Conservation (phyloP, 2,113 vertebrate species). For the Cavia aperea region DNA sequence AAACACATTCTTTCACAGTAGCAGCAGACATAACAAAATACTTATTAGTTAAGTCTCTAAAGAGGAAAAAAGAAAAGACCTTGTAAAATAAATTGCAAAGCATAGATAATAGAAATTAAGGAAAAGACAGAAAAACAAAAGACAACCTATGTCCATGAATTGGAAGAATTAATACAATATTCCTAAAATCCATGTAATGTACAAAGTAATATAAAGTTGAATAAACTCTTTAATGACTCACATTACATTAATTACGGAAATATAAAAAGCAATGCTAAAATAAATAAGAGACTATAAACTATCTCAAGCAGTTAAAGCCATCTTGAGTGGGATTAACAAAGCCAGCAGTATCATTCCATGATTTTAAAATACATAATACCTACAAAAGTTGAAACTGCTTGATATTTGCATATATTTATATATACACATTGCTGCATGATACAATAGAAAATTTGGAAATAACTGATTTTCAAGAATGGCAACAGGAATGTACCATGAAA, state of each 20-base stretch:
- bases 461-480: not conserved
- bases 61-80: not conserved
- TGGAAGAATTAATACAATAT: not conserved
- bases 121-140: not conserved
- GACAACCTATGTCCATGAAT: not conserved
- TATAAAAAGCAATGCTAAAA: not conserved
- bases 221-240: not conserved
- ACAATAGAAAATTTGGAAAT: not conserved
- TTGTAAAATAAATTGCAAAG: not conserved
- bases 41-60: not conserved
- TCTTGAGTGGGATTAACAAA: not conserved
- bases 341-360: too few relatives aligned
- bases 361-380: not conserved
- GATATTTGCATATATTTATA: not conserved
- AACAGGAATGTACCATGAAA: too few relatives aligned
- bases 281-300: not conserved
- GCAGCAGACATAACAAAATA: not conserved
- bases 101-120: not conserved
- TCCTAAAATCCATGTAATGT: not conserved
- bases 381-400: not conserved
- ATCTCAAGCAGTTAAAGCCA: not conserved
- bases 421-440: not conserved
- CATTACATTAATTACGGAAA: not conserved
- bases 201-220: not conserved
- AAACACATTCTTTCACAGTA: not conserved